Evolutionary conservation across 2,797 vertebrate genomes (phyloP).

Genomic region (Tadarida brasiliensis): DNA sequence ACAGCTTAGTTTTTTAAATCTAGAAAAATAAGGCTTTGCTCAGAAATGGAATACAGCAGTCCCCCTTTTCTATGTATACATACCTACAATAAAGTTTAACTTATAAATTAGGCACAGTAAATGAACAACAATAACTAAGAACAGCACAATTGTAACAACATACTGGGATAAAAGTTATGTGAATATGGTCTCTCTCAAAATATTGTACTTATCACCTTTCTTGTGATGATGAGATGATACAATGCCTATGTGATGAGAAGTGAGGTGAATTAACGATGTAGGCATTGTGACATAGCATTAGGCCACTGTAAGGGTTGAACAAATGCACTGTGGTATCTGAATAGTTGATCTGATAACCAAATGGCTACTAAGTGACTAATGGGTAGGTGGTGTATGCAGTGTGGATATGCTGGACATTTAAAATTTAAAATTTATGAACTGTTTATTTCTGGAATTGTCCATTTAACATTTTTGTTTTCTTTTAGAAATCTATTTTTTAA

Average conservation of each 20-base stretch:
- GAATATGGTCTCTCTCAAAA: neutral
- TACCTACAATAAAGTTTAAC: neutral
- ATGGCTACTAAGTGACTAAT: neutral
- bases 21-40: slow-evolving; percentile 29
- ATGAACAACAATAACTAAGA: neutral
- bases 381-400: neutral
- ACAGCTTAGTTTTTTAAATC: neutral
- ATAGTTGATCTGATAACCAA: neutral
- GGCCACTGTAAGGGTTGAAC: neutral
- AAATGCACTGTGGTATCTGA: neutral
- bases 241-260: neutral
- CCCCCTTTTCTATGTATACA: neutral
- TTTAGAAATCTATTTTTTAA: neutral
- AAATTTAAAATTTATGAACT: neutral
- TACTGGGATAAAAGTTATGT: neutral
- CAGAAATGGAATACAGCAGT: slow-evolving; percentile 6
- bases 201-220: neutral
- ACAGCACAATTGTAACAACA: neutral
- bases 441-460: neutral
- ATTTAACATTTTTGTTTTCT: neutral
- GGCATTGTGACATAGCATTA: neutral
- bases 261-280: neutral
- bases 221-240: neutral
- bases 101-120: neutral
- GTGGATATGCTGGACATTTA: neutral